Percentiles rank a stretch among this genome's conserved stretches.
phyloP scores from a whole-genome alignment of 30 jellyfish, hydroid and myxozoan genomes.

The Clytia hemisphaerica region DNA sequence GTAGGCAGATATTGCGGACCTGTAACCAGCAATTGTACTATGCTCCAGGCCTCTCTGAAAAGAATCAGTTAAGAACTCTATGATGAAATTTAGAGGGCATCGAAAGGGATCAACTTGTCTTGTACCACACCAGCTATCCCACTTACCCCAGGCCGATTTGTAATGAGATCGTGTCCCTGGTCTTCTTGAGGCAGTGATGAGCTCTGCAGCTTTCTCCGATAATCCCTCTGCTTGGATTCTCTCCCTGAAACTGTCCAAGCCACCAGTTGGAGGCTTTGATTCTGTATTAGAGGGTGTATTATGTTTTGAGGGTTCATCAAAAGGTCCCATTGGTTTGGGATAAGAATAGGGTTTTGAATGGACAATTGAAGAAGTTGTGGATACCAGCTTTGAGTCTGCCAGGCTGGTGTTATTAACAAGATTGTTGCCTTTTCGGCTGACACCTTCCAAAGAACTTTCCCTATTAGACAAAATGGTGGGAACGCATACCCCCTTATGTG shows the following conservation, averaged over 20 bases:
- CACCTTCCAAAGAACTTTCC: background rate
- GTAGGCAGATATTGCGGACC: background rate
- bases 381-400: slow-evolving; percentile 26
- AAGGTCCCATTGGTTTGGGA: background rate
- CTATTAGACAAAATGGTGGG: background rate
- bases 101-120: slow-evolving; percentile 21
- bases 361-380: slow-evolving; percentile 14
- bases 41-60: background rate
- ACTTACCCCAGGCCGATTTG: too few species aligned
- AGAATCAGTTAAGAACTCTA: background rate
- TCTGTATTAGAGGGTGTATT: background rate
- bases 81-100: background rate
- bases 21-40: slow-evolving; percentile 1
- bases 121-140: too few species aligned
- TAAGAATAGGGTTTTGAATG: background rate
- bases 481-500: background rate
- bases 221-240: background rate
- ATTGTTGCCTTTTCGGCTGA: background rate
- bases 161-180: slow-evolving; percentile 15
- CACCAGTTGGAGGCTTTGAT: slow-evolving; percentile 13
- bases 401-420: background rate
- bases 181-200: slow-evolving; percentile 30
- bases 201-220: slow-evolving; percentile 25
- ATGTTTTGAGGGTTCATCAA: background rate
- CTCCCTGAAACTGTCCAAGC: slow-evolving; percentile 38